These are phyloP conservation scores for Phytoseiulus persimilis DNA, from an alignment of 2,888 invertebrate species.

Conservation along the genomic window DNA sequence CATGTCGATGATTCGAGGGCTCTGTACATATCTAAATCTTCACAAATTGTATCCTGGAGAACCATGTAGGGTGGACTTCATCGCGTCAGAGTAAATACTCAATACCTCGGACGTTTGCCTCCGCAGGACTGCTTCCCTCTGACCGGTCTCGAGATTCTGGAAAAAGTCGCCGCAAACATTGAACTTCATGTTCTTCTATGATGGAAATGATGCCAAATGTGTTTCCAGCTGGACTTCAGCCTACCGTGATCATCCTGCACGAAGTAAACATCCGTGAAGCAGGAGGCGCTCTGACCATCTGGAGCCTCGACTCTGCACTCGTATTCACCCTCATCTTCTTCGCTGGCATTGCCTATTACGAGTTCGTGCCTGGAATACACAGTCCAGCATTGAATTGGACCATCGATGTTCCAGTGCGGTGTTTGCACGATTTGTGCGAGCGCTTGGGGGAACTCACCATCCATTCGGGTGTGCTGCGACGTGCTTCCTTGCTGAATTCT, in stretches of 20 bases:
- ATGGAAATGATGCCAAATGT: not conserved
- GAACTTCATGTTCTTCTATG: not conserved
- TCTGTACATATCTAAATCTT: too few relatives aligned
- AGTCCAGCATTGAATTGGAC: too few relatives aligned
- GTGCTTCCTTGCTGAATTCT: slow-evolving; percentile 41
- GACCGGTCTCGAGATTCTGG: slow-evolving; percentile 15
- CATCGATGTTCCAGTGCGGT: too few relatives aligned
- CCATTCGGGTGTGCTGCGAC: slow-evolving; percentile 43
- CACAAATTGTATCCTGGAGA: too few relatives aligned
- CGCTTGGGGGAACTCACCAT: slow-evolving; percentile 8
- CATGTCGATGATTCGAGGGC: not conserved
- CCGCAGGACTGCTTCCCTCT: slow-evolving; percentile 15
- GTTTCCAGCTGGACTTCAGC: not conserved
- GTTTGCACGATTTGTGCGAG: not conserved
- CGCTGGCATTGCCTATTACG: slow-evolving; percentile 43
- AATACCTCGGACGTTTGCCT: slow-evolving; percentile 32
- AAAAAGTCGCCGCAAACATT: not conserved
- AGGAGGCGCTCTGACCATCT: slow-evolving; percentile 42
- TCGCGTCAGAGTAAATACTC: not conserved
- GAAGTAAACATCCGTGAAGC: slow-evolving; percentile 44
- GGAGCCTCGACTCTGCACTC: slow-evolving; percentile 43
- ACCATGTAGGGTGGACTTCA: too few relatives aligned
- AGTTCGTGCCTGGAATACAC: slow-evolving; percentile 42
- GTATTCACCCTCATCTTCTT: slow-evolving; percentile 45
- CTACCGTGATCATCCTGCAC: slow-evolving; percentile 39